Percentiles rank a stretch among this genome's conserved stretches.
phyloP scores from a whole-genome alignment of 2,888 invertebrate species.

The Corythucha ciliata region DNA sequence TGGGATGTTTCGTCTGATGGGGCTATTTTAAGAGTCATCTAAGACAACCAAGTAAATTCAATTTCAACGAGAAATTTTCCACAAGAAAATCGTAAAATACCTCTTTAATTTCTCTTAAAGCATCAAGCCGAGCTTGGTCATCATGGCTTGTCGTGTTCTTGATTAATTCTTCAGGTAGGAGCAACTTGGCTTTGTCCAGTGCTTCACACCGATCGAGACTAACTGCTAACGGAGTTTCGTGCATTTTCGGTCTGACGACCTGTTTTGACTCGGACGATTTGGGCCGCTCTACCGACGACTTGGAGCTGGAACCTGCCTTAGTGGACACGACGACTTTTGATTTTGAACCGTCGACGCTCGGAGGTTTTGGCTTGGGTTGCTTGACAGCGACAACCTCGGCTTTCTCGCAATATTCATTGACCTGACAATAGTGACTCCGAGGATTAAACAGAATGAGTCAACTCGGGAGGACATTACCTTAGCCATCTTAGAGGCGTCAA shows the following conservation, averaged over 20 bases:
- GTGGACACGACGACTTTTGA: too few relatives aligned
- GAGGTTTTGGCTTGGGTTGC: conserved; percentile 42
- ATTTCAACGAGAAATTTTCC: too few relatives aligned
- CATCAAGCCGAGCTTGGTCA: conserved; percentile 74
- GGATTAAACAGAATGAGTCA: neutral
- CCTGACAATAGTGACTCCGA: conserved; percentile 44
- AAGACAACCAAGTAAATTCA: too few relatives aligned
- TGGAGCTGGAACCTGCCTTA: too few relatives aligned
- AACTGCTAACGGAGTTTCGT: conserved; percentile 12
- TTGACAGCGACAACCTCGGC: conserved; percentile 66
- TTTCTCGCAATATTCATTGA: conserved; percentile 89
- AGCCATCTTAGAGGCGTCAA: conserved; percentile 82
- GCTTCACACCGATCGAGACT: conserved; percentile 58
- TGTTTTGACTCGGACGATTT: neutral
- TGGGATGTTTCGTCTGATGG: too few relatives aligned
- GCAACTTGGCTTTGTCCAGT: conserved; percentile 58
- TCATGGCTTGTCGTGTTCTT: conserved; percentile 63
- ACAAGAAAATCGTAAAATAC: neutral
- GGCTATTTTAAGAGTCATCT: too few relatives aligned
- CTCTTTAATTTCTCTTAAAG: conserved; percentile 43
- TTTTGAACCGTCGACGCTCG: too few relatives aligned
- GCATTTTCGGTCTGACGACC: conserved; percentile 14
- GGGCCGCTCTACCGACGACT: conserved; percentile 1
- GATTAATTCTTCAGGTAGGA: conserved; percentile 55
- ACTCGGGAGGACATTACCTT: conserved; percentile 50